These are phyloP conservation scores for Plecotus auritus DNA, from an alignment of 2,113 vertebrate genomes.

Conservation along the genomic window DNA sequence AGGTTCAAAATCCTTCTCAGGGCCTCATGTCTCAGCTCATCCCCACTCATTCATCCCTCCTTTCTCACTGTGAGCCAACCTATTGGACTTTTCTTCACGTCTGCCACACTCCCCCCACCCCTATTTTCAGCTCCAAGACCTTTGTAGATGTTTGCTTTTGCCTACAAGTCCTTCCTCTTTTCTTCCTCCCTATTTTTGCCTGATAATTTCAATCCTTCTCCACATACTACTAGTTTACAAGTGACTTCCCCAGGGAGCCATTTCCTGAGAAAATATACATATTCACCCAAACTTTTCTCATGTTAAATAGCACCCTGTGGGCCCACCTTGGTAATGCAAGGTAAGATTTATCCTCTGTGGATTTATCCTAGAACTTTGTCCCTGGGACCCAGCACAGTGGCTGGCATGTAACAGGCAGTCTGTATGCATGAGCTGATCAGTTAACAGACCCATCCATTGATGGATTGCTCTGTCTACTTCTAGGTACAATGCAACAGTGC, in stretches of 20 bases:
- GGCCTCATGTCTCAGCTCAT: background rate
- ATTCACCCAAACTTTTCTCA: background rate
- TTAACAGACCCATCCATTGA: background rate
- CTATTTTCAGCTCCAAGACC: background rate
- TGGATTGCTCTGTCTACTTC: background rate
- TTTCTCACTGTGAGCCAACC: background rate
- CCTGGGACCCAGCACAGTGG: background rate
- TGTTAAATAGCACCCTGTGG: background rate
- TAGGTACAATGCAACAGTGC: too few relatives aligned
- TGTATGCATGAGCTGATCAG: background rate
- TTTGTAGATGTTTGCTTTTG: background rate
- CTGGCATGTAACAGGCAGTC: accelerated
- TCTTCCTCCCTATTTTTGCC: background rate
- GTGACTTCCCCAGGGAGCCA: background rate
- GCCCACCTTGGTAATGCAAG: background rate
- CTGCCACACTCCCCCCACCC: background rate
- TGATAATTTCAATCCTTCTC: background rate
- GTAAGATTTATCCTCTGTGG: background rate
- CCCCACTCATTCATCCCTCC: too few relatives aligned
- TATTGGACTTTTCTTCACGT: background rate
- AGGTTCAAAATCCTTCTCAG: background rate
- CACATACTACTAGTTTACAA: background rate
- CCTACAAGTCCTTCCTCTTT: background rate
- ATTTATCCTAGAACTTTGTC: background rate
- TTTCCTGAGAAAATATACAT: background rate